phyloP scores from a whole-genome alignment of 2,113 vertebrate genomes.

The Centrocercus urophasianus region DNA sequence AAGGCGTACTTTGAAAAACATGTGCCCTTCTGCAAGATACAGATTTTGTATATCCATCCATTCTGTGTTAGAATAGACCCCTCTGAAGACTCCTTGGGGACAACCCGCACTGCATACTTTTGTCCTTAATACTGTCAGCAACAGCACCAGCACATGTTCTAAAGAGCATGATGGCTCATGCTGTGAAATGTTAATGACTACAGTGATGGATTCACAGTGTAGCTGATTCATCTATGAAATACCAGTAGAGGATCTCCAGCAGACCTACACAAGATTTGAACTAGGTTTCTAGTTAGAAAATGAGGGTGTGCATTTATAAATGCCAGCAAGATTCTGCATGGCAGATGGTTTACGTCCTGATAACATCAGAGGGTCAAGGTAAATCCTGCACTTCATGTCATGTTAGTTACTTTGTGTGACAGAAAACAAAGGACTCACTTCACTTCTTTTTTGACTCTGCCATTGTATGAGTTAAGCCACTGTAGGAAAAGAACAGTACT shows the following conservation, averaged over 20 bases:
- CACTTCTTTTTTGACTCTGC: not conserved
- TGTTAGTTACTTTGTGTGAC: not conserved
- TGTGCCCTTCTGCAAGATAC: not conserved
- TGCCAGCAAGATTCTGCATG: not conserved
- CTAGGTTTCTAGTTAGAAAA: not conserved
- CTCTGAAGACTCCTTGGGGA: accelerated
- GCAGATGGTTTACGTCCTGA: not conserved
- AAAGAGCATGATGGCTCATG: not conserved
- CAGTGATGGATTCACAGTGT: not conserved
- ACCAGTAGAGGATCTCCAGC: not conserved
- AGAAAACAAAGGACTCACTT: not conserved
- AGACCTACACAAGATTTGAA: not conserved
- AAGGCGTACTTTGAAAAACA: not conserved
- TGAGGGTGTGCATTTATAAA: not conserved
- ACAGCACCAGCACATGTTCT: not conserved
- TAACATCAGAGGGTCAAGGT: not conserved
- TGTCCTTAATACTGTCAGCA: not conserved
- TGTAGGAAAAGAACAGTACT: constrained; percentile 50
- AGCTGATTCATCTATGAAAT: not conserved
- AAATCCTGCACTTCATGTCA: not conserved
- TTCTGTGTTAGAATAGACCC: accelerated
- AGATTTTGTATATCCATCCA: not conserved
- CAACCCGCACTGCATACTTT: not conserved
- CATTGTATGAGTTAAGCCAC: not conserved
- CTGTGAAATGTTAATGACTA: not conserved